Evolutionary conservation across 2,888 invertebrate genomes (phyloP), one percentile per base, ranked within the genome.

Genomic region (Synanthedon tipuliformis): DNA sequence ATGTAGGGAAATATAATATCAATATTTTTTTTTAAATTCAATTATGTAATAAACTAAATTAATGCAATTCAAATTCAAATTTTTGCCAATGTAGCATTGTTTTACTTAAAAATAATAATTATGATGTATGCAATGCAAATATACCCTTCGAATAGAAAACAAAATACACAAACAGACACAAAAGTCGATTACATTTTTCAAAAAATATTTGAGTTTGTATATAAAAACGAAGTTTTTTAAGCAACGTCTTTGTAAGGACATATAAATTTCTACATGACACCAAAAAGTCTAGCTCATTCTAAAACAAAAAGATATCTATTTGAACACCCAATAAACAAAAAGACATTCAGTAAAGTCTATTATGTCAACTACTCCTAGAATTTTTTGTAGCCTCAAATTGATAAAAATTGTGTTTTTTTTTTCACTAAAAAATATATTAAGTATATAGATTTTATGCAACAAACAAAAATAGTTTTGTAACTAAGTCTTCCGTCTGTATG

Each of bases 221-320:
- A n/a, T 50, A 16, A 12, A 16, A 50, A 27, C 45, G 13, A 45
- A 13, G 45, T 45, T 45, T 34, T 50, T 50, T 34, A 40, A 27
- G 40, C 40, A 34, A 50, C 50, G 50, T 15, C 15, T 13, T n/a
- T 50, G 27, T 18, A n/a, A 18, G 50, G 27, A 34, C 50, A 12
- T 27, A 50, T 18, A 34, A 34, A 45, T 45, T 45, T 59, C 78
- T 81, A 83, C 72, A 76, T 81, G 65, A 82, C 81, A 82, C 77
- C 76, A 69, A 81, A 80, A 75, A 45, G 50, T 81, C 84, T 84
- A 84, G 84, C 84, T 68, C 23, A 64, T 75, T 71, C 79, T 81
- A 81, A 68, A 71, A 81, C 70, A 67, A 63, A 72, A 67, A 66
- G 60, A 66, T 56, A 56, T 58, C 68, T 71, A 71, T 68, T 62